A percentile compares a stretch with the other conserved stretches of the same genome.
Evolutionary conservation across 2,797 vertebrate genomes (phyloP).

Genomic region (Argyrosomus regius): DNA sequence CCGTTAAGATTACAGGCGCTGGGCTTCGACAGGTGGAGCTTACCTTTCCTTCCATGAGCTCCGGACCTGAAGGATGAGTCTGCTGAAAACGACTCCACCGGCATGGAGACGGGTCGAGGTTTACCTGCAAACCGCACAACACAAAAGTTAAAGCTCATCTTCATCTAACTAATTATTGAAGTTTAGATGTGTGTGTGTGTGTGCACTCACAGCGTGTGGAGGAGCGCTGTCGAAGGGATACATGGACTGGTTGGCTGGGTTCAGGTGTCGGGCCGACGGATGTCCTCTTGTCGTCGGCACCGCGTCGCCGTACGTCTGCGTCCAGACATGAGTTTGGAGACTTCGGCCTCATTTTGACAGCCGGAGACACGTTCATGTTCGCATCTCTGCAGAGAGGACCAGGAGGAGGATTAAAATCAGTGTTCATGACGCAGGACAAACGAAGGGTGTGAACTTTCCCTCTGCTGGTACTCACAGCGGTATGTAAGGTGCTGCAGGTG

Average conservation of each 20-base stretch:
- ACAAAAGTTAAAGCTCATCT: not conserved
- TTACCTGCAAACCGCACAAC: constrained; percentile 84
- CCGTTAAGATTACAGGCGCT: not conserved
- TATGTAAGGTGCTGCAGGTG: constrained; percentile 89
- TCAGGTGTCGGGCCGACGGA: constrained; percentile 79
- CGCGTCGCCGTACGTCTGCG: constrained; percentile 85
- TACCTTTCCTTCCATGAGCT: constrained; percentile 89
- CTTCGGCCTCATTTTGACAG: constrained; percentile 72
- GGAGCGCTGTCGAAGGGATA: constrained; percentile 89
- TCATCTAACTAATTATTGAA: too few species aligned
- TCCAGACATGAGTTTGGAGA: constrained; percentile 94
- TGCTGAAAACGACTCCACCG: constrained; percentile 89
- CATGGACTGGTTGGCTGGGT: constrained; percentile 72
- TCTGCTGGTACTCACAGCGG: constrained; percentile 86
- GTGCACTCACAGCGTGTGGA: constrained; percentile 84
- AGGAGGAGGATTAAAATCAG: not conserved
- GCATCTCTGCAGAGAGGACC: constrained; percentile 81
- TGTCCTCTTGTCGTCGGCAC: constrained; percentile 77
- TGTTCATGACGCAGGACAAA: not conserved
- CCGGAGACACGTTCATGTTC: constrained; percentile 44
- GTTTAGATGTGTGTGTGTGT: constrained; percentile 2
- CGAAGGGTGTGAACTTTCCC: too few species aligned
- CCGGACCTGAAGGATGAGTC: constrained; percentile 87
- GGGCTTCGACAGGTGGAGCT: constrained; percentile 20
- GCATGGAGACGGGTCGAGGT: constrained; percentile 96